Conservation (phyloP, 92 coral and sea anemone genomes). For the Pocillopora meandrina region DNA sequence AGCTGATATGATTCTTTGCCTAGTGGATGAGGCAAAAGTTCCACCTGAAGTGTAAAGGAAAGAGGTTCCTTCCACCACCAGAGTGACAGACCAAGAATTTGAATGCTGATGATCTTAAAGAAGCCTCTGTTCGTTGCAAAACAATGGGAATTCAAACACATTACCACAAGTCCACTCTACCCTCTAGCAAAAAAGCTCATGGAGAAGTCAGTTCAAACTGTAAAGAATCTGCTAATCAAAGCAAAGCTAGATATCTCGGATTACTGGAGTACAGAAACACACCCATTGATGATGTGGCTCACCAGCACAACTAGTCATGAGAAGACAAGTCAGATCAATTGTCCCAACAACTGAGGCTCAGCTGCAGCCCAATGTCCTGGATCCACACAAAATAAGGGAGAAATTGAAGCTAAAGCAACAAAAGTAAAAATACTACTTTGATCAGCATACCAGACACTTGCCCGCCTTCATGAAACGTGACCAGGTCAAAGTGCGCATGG, state of each 20-base stretch:
- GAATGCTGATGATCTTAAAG: too few relatives aligned
- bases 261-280: constrained; percentile 54
- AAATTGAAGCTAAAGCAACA: neutral
- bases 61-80: too few relatives aligned
- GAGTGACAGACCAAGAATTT: too few relatives aligned
- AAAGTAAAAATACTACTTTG: neutral
- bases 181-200: neutral
- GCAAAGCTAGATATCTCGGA: constrained; percentile 23
- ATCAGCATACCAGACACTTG: neutral
- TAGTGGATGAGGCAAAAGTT: too few relatives aligned
- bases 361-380: neutral
- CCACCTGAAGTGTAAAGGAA: too few relatives aligned
- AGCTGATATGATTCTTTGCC: too few relatives aligned
- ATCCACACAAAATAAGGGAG: neutral
- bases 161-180: neutral
- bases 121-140: too few relatives aligned
- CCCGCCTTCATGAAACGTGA: too few relatives aligned
- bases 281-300: constrained; percentile 40
- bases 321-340: constrained; percentile 28
- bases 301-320: constrained; percentile 50
- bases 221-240: neutral
- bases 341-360: constrained; percentile 7
- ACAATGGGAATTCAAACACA: constrained; percentile 2
- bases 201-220: neutral
- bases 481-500: too few relatives aligned